Base-by-base conservation (phyloP, 2,797 vertebrate genomes). In the Acanthornis magna region DNA sequence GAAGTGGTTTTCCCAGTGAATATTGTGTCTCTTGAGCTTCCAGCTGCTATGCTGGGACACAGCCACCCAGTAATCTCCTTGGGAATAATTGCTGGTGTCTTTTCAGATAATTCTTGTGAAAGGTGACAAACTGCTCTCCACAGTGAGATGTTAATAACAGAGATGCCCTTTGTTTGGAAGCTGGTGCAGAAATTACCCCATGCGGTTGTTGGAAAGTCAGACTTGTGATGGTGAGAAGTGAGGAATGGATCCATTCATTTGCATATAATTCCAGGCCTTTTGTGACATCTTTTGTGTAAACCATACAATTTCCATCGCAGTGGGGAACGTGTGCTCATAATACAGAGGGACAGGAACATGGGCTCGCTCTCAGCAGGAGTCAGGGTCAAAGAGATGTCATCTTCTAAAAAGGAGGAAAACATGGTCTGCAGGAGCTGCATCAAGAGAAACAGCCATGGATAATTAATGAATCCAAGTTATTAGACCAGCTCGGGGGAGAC, bases 81-180 rank as follows among this genome's bases (percentile, higher is more conserved):
- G 94, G 95, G 91, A 88, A 95, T 98, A 98, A 98, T 98, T 98
- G 97, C 97, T 93, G 94, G 98, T 98, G 97, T 98, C 97, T 98
- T 97, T 97, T 96, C 97, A 95, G 92, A 96, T 97, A 91, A 93
- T 97, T 97, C 97, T 93, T 97, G 95, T 97, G 95, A 97, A 94
- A 96, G 97, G 96, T 97, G 97, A 97, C 97, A 97, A 95, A 96
- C 96, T 95, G 96, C 95, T 96, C 25, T 48, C 94, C 67, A 16
- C 75, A 96, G 96, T 95, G 97, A 98, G 97, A 97, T 88, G 94
- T 96, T 98, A 98, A 98, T 98, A 97, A 97, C 81, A 88, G 96
- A 89, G 83, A 81, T 95, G 94, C 94, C 97, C 95, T 95, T 95
- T 88, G 89, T 96, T 97, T 97, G 97, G 96, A 96, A 96, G 96